phyloP scores from a whole-genome alignment of 2,797 vertebrate genomes.

The Paramormyrops hopkinsi region DNA sequence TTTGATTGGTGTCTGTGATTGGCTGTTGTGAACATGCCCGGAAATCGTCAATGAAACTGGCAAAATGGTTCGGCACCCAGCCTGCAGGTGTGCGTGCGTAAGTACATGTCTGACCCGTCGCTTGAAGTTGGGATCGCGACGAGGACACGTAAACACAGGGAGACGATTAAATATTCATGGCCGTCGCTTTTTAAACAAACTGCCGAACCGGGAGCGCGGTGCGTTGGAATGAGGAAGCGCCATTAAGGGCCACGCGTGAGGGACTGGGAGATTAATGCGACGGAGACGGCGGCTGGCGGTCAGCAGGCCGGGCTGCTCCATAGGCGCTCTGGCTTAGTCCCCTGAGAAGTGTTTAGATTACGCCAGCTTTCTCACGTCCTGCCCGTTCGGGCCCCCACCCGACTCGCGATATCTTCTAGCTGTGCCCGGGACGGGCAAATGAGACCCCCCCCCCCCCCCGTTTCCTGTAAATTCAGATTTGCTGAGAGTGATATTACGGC shows the following conservation, averaged over 20 bases:
- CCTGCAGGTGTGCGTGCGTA: background rate
- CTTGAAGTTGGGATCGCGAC: background rate
- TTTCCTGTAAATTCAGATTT: background rate
- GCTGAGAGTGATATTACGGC: background rate
- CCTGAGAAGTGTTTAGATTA: background rate
- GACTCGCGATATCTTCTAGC: background rate
- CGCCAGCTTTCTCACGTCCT: background rate
- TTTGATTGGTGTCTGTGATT: background rate
- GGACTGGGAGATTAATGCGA: background rate
- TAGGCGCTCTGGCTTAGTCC: background rate
- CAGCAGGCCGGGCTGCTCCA: background rate
- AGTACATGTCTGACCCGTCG: background rate
- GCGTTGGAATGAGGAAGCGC: background rate
- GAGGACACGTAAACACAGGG: background rate
- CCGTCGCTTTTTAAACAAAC: background rate
- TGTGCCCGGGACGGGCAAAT: background rate
- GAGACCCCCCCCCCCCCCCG: background rate
- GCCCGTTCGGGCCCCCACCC: background rate
- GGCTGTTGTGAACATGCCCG: background rate
- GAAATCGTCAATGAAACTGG: background rate
- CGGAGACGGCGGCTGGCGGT: background rate
- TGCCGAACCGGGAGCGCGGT: background rate
- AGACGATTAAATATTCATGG: conserved; percentile 1
- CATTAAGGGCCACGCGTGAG: background rate
- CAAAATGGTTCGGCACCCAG: background rate